Percentiles rank a stretch among this genome's conserved stretches.
These are phyloP conservation scores for Cricetomys ansorgei DNA, from an alignment of 2,113 vertebrate genomes.

Conservation along the genomic window DNA sequence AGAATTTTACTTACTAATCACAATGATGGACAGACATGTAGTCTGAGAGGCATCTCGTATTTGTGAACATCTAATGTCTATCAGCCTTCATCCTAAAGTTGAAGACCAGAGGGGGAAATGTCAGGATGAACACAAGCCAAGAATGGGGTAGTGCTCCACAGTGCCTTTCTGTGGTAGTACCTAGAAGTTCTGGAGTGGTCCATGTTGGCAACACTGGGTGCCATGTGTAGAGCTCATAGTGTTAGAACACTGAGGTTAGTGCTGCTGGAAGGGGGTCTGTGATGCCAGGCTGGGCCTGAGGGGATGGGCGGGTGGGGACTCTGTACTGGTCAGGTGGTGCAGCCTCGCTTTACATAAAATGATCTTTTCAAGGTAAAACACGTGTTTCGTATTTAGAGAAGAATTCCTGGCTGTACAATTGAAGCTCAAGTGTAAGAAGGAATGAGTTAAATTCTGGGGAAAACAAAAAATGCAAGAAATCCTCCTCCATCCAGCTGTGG, in stretches of 20 bases:
- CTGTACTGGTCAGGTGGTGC: neutral
- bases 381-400: conserved; percentile 67
- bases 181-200: neutral
- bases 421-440: conserved; percentile 1
- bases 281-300: neutral
- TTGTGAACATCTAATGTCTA: neutral
- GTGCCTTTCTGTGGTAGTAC: neutral
- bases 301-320: too few species aligned
- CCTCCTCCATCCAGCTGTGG: conserved; percentile 55
- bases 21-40: neutral
- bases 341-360: neutral
- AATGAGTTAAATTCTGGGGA: conserved; percentile 74
- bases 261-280: neutral
- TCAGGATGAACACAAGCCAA: neutral
- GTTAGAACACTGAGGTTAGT: too few species aligned
- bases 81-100: neutral
- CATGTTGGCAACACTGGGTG: rapidly evolving
- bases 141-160: neutral
- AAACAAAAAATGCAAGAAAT: conserved; percentile 72
- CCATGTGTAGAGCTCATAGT: neutral
- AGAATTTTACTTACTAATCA: neutral
- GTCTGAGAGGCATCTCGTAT: neutral
- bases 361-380: conserved; percentile 37
- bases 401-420: conserved; percentile 18
- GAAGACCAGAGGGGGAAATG: too few species aligned